Evolutionary conservation across 2,113 vertebrate species (phyloP), one percentile per base, ranked within the genome.

Genomic region (Semicossyphus pulcher): DNA sequence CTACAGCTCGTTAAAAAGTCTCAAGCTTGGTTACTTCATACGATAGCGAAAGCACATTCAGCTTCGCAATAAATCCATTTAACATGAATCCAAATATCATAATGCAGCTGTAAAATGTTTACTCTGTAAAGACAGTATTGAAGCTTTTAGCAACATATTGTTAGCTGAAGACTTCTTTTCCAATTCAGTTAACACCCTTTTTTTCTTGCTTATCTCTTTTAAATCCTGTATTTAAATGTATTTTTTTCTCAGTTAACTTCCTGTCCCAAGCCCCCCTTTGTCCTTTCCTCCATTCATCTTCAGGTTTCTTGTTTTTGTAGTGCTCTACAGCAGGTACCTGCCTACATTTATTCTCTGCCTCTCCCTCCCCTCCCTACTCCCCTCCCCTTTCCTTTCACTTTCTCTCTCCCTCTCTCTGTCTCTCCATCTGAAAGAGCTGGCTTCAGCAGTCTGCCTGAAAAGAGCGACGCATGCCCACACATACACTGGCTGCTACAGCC

Each of bases 371-470:
- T 66, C 10, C 42, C 23, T 41, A 34, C 63, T 70, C 44, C 21
- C 44, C 16, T 39, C 42, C 45, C 39, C 39, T 62, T 54, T 15
- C 49, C 31, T 58, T 10, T 44, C 16, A 29, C 54, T 39, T 39
- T 25, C 64, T 26, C 11, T 20, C 23, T 10, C 41, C 3, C 20
- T 11, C 32, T 10, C 56, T 45, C 71, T 29, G 47, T 59, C 68
- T 23, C 71, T 53, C 47, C 32, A 36, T 67, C 39, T 88, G 62
- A 91, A 91, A 89, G 84, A 83, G 87, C 89, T 91, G 78, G 80
- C 72, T 90, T 90, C 89, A 92, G 87, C 90, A 91, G 78, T 86
- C 86, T 88, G 75, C 57, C 79, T 78, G 76, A 66, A 78, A 66
- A 23, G 23, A 86, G 81, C 84, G 32, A 81, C 67, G 73, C 88